These are phyloP conservation scores for Monochamus alternatus DNA, from an alignment of 2,888 invertebrate genomes.

Conservation along the genomic window DNA sequence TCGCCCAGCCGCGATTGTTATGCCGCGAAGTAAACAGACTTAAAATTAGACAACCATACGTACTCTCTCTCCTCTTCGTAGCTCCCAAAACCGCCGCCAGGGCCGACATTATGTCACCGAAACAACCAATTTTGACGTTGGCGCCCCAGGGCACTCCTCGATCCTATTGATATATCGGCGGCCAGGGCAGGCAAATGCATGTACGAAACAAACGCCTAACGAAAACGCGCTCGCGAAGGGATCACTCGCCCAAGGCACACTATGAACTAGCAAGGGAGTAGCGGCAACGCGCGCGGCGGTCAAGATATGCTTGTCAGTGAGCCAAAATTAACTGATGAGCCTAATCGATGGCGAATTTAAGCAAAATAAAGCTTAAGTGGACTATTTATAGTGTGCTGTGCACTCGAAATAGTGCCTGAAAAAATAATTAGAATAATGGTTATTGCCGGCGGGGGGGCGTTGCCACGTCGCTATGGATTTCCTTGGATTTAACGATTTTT, in stretches of 20 bases:
- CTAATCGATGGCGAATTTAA: conserved; percentile 58
- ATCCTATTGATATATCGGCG: conserved; percentile 5
- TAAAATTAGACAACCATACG: conserved; percentile 49
- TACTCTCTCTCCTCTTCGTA: conserved; percentile 66
- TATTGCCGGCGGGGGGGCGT: conserved; percentile 1
- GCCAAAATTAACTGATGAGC: conserved; percentile 64
- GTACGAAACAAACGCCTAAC: neutral
- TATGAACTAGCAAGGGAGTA: conserved; percentile 33
- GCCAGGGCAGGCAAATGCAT: neutral
- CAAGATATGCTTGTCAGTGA: conserved; percentile 55
- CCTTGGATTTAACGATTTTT: too few species aligned
- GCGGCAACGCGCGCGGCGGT: conserved; percentile 23
- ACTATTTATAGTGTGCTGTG: conserved; percentile 55
- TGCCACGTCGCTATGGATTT: neutral
- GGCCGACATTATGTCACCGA: conserved; percentile 67
- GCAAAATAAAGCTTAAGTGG: conserved; percentile 57
- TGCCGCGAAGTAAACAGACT: conserved; percentile 23
- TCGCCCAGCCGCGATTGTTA: too few species aligned
- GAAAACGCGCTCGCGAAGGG: neutral
- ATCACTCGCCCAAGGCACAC: neutral
- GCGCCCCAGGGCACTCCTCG: conserved; percentile 12
- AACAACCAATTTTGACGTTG: conserved; percentile 68
- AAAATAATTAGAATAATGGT: conserved; percentile 30
- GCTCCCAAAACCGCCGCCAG: conserved; percentile 66
- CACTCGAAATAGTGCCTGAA: conserved; percentile 44